Conservation (phyloP, 1,140 invertebrate genomes). For the Zaprionus ornatus region DNA sequence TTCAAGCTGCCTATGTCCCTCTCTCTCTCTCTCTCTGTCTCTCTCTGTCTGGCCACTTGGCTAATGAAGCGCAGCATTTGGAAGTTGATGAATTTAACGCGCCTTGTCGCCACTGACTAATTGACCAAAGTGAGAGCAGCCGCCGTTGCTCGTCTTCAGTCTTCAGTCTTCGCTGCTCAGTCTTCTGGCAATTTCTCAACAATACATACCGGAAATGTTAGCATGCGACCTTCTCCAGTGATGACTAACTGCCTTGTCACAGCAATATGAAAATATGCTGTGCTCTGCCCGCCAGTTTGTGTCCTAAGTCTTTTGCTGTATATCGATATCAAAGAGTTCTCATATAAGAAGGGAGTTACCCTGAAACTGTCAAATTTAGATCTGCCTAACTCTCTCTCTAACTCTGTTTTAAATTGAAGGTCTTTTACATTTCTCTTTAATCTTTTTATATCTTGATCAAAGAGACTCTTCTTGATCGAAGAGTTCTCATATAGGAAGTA, state of each 20-base stretch:
- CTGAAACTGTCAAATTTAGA: too few species aligned
- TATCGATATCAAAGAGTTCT: not conserved
- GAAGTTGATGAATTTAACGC: slow-evolving; percentile 49
- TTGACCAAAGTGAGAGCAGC: slow-evolving; percentile 63
- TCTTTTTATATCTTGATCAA: not conserved
- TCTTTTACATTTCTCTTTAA: not conserved
- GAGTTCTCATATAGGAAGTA: not conserved
- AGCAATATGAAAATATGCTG: not conserved
- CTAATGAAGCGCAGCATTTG: slow-evolving; percentile 43
- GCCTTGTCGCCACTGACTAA: slow-evolving; percentile 64
- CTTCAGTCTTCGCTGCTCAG: not conserved
- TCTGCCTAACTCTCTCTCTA: not conserved
- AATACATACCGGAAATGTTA: slow-evolving; percentile 53
- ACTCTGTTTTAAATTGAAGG: not conserved
- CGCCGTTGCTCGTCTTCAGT: slow-evolving; percentile 3
- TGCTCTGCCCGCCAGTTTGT: slow-evolving; percentile 13
- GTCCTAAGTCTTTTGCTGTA: slow-evolving; percentile 5
- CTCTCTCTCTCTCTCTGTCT: not conserved
- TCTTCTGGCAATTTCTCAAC: slow-evolving; percentile 55
- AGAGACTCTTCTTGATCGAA: too few species aligned
- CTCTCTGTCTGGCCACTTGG: not conserved
- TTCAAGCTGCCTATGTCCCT: slow-evolving; percentile 6
- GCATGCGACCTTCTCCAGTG: slow-evolving; percentile 42
- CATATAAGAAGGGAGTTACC: not conserved
- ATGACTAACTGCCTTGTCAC: not conserved